phyloP scores from a whole-genome alignment of 2,888 invertebrate genomes.

The Aspidapion aeneum region DNA sequence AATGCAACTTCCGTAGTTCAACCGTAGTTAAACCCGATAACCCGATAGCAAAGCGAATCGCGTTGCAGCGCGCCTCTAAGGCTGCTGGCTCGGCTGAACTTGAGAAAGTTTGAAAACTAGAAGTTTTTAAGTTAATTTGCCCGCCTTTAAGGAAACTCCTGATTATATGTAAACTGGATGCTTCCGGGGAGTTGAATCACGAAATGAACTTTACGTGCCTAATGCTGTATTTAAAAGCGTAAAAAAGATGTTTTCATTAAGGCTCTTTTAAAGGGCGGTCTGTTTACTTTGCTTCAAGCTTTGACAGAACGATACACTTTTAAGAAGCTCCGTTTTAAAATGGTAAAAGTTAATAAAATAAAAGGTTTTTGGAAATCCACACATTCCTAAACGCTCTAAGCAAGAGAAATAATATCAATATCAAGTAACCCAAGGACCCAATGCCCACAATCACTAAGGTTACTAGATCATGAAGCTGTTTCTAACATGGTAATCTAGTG shows the following conservation, averaged over 20 bases:
- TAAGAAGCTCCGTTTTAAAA: background rate
- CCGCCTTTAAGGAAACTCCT: conserved; percentile 18
- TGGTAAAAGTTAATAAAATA: too few species aligned
- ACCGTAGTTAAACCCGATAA: background rate
- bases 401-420: too few species aligned
- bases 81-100: background rate
- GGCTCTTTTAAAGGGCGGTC: background rate
- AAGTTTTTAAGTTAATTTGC: conserved; percentile 24
- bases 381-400: too few species aligned
- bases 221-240: background rate
- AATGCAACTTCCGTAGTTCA: background rate
- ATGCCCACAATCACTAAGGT: too few species aligned
- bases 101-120: conserved; percentile 2
- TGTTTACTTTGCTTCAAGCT: background rate
- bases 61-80: background rate
- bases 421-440: too few species aligned
- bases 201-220: background rate
- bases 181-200: conserved; percentile 7
- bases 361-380: too few species aligned
- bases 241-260: background rate
- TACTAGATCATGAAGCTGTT: too few species aligned
- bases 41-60: background rate
- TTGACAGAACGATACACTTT: background rate
- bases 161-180: conserved; percentile 22
- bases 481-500: too few species aligned